phyloP scores from a whole-genome alignment of 2,888 invertebrate species.

The Thelaira solivaga region DNA sequence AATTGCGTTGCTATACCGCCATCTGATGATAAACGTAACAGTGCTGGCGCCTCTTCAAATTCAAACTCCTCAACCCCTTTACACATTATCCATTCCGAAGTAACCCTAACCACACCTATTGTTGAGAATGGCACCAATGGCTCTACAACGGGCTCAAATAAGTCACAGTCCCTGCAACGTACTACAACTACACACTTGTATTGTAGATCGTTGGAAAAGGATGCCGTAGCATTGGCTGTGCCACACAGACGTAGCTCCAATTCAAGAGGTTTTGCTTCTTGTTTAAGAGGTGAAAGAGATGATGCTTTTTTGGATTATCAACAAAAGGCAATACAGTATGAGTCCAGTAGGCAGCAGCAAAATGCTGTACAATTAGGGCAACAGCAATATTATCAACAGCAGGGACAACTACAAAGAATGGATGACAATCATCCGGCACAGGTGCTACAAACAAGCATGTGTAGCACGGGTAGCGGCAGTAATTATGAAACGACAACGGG shows the following conservation, averaged over 20 bases:
- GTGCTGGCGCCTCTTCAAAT: constrained; percentile 38
- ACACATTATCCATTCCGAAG: constrained; percentile 65
- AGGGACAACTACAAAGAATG: constrained; percentile 39
- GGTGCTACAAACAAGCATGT: constrained; percentile 57
- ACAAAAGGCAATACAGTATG: constrained; percentile 61
- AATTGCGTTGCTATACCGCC: constrained; percentile 76
- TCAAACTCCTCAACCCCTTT: constrained; percentile 57
- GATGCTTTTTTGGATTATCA: constrained; percentile 74
- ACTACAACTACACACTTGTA: constrained; percentile 67
- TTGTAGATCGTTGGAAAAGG: constrained; percentile 70
- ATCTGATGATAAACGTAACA: constrained; percentile 69
- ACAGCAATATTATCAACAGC: constrained; percentile 57
- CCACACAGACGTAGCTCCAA: constrained; percentile 71
- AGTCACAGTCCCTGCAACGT: constrained; percentile 69
- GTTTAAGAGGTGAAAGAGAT: constrained; percentile 75
- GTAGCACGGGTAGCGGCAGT: constrained; percentile 57
- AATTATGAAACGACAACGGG: constrained; percentile 65
- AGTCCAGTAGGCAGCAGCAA: constrained; percentile 40
- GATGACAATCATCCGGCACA: constrained; percentile 55
- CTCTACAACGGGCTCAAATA: constrained; percentile 48
- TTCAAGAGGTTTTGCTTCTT: constrained; percentile 76
- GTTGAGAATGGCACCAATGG: constrained; percentile 43
- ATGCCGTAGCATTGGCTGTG: constrained; percentile 61
- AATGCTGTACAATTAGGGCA: constrained; percentile 23
- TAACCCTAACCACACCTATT: constrained; percentile 63